Evolutionary conservation across 2,113 vertebrate species (phyloP), one percentile per base, ranked within the genome.

Genomic region (Zapornia atra): DNA sequence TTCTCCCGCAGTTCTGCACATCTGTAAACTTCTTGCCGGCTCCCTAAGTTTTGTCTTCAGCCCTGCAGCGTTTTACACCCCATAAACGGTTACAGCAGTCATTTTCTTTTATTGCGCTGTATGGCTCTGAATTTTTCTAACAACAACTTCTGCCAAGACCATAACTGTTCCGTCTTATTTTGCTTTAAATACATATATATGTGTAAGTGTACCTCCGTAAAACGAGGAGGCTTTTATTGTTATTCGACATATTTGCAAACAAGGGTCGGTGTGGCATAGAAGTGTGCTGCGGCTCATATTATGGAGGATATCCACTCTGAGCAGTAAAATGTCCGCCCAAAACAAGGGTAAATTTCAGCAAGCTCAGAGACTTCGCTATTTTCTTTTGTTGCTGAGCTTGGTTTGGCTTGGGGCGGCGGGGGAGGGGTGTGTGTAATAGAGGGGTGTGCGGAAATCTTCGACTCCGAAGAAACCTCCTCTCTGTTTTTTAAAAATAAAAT

Each of bases 81-180:
- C 98, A 98, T 99, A 99, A 99, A 99, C 93, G 98, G 98, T 98
- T 98, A 98, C 98, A 98, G 97, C 98, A 98, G 98, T 98, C 98
- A 98, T 98, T 98, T 98, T 98, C 97, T 98, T 99, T 99, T 99
- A 99, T 98, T 98, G 97, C 93, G 69, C 92, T 98, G 98, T 84
- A 95, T 97, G 97, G 97, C 98, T 97, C 97, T 57, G 97, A 94
- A 86, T 97, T 97, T 97, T 98, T 95, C 93, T 95, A 96, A 96
- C 97, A 97, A 96, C 96, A 95, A 91, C 92, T 96, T 98, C 95
- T 97, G 98, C 92, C 98, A 90, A 89, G 96, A 98, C 81, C 93
- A n/a, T 22, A 85, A 91, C 81, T 34, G 71, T 68, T 91, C 48
- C 57, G 38, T 83, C 78, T 87, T 64, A 50, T 88, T 88, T 69